Evolutionary conservation across 2,113 vertebrate genomes (phyloP).

Genomic region (Pyrgilauda ruficollis): DNA sequence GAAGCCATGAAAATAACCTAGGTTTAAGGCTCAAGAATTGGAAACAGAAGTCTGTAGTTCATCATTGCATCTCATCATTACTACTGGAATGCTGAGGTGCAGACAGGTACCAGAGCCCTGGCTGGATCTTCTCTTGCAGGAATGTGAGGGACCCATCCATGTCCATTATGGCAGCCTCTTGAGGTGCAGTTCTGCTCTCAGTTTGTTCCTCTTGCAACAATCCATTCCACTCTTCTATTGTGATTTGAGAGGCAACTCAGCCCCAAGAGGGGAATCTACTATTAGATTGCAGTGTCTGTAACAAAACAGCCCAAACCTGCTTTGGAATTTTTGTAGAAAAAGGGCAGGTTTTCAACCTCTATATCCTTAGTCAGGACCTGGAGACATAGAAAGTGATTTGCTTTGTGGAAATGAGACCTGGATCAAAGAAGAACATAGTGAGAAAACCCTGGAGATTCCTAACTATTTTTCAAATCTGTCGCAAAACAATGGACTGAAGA

Average conservation of each 20-base stretch:
- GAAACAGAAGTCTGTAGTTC: not conserved
- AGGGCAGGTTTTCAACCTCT: not conserved
- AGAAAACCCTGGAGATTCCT: not conserved
- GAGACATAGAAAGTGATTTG: not conserved
- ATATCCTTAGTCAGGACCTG: not conserved
- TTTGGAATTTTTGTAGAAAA: not conserved
- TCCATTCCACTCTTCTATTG: not conserved
- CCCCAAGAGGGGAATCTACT: not conserved
- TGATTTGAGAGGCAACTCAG: not conserved
- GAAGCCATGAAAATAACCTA: not conserved
- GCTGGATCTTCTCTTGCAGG: not conserved
- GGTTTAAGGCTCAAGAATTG: not conserved
- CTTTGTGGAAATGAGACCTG: not conserved
- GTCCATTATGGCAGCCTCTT: not conserved
- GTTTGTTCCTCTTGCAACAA: not conserved
- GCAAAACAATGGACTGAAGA: not conserved
- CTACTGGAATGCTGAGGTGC: not conserved
- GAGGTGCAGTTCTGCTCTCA: not conserved
- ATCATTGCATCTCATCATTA: rapidly evolving
- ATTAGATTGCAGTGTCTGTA: not conserved
- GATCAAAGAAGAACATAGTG: not conserved
- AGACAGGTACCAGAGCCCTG: not conserved
- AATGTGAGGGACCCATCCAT: rapidly evolving
- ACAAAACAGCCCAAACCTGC: not conserved
- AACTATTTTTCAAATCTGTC: not conserved